Conservation (phyloP, 2,888 invertebrate species). For the Hypsopygia costalis region DNA sequence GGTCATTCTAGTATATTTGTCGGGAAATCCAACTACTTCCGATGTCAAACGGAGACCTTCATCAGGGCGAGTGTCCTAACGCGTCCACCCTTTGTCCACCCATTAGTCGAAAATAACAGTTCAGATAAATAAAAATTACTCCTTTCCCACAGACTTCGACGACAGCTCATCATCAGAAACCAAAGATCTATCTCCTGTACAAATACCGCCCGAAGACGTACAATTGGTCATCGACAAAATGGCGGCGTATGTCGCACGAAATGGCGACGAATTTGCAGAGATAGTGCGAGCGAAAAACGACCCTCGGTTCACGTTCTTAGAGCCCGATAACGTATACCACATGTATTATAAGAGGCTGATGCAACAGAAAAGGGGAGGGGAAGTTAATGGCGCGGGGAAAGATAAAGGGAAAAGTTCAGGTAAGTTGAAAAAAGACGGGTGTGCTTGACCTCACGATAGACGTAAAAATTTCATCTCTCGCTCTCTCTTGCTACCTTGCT, state of each 20-base stretch:
- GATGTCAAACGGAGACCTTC: too few relatives aligned
- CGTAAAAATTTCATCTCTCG: too few relatives aligned
- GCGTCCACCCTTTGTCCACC: too few relatives aligned
- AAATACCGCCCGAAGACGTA: slow-evolving; percentile 89
- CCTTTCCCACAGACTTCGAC: slow-evolving; percentile 47
- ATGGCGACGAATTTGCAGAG: slow-evolving; percentile 95
- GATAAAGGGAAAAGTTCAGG: slow-evolving; percentile 10
- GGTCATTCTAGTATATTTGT: too few relatives aligned
- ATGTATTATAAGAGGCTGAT: slow-evolving; percentile 86
- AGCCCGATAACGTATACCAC: slow-evolving; percentile 87
- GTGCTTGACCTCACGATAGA: too few relatives aligned
- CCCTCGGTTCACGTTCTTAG: slow-evolving; percentile 92
- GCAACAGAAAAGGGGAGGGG: slow-evolving; percentile 46
- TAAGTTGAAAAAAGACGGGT: too few relatives aligned
- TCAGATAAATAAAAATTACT: too few relatives aligned
- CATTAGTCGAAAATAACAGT: too few relatives aligned
- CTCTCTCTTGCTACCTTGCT: too few relatives aligned
- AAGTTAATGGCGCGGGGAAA: slow-evolving; percentile 37
- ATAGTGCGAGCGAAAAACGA: slow-evolving; percentile 92
- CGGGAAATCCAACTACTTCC: too few relatives aligned
- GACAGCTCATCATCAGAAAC: slow-evolving; percentile 52
- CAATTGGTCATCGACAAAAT: slow-evolving; percentile 96
- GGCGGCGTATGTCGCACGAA: slow-evolving; percentile 97
- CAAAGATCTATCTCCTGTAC: slow-evolving; percentile 52
- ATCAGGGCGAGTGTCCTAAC: too few relatives aligned